Evolutionary conservation across 2,113 vertebrate species (phyloP).

Genomic region (Lagopus muta): DNA sequence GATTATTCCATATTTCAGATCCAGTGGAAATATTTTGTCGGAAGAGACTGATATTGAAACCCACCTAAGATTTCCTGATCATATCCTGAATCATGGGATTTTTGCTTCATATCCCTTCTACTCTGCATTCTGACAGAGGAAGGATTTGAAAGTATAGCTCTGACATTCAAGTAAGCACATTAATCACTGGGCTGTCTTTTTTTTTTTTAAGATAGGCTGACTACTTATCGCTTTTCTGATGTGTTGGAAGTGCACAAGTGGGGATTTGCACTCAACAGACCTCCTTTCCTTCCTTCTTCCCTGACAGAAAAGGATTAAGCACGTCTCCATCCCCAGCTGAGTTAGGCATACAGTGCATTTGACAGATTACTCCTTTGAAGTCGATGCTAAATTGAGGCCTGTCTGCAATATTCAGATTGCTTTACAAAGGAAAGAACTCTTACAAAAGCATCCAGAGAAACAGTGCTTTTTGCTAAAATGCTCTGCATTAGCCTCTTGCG

Average conservation of each 20-base stretch:
- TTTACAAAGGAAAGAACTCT: neutral
- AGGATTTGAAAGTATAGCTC: neutral
- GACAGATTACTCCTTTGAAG: constrained; percentile 9
- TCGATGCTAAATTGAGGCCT: neutral
- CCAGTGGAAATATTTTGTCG: neutral
- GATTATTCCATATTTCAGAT: constrained; percentile 19
- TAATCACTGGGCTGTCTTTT: constrained; percentile 8
- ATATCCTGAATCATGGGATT: neutral
- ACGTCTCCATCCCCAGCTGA: neutral
- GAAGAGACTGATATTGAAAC: neutral
- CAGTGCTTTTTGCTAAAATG: neutral
- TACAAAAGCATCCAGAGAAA: neutral
- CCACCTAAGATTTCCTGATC: neutral
- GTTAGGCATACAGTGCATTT: neutral
- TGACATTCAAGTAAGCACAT: constrained; percentile 37
- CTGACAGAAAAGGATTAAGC: neutral
- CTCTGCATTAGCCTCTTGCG: neutral
- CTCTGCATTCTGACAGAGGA: neutral
- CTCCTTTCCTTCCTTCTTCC: neutral
- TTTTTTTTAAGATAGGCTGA: neutral
- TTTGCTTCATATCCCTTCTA: constrained; percentile 15
- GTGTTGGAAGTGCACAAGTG: neutral
- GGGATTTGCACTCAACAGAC: constrained; percentile 20
- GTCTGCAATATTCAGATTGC: neutral
- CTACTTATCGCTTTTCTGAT: constrained; percentile 3